A percentile compares a stretch with the other conserved stretches of the same genome.
These are phyloP conservation scores for Euplagia quadripunctaria DNA, from an alignment of 2,888 invertebrate species.

Conservation along the genomic window DNA sequence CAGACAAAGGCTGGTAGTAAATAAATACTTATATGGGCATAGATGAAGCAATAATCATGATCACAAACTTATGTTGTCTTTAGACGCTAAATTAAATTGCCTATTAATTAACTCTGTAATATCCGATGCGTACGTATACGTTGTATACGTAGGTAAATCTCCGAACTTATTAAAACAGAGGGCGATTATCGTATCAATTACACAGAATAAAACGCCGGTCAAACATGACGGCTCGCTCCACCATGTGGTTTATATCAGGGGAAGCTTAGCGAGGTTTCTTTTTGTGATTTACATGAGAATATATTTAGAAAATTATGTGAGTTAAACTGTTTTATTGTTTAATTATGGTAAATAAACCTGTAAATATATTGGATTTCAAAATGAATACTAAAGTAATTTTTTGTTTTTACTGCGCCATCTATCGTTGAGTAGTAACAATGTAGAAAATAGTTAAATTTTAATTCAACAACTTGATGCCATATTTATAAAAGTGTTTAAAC, in stretches of 20 bases:
- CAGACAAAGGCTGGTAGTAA: too few species aligned
- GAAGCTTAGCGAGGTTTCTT: constrained; percentile 34
- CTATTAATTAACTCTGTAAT: constrained; percentile 1
- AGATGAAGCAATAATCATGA: too few species aligned
- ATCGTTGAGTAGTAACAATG: not conserved
- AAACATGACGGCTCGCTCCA: constrained; percentile 40
- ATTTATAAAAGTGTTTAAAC: not conserved
- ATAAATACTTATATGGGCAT: too few species aligned
- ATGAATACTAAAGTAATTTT: not conserved
- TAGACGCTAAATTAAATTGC: not conserved
- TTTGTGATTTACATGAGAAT: not conserved
- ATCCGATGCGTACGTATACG: too few species aligned
- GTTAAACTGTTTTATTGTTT: not conserved
- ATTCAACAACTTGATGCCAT: not conserved
- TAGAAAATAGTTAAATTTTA: too few species aligned
- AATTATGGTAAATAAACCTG: not conserved
- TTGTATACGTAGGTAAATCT: constrained; percentile 60
- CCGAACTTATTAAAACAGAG: constrained; percentile 64
- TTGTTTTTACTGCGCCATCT: not conserved
- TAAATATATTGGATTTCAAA: not conserved
- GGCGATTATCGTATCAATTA: constrained; percentile 76
- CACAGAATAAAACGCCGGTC: constrained; percentile 57
- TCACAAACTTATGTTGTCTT: not conserved
- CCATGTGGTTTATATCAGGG: constrained; percentile 73
- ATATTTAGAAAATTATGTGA: not conserved